phyloP scores from a whole-genome alignment of 2,113 vertebrate species.

The Scomber japonicus region DNA sequence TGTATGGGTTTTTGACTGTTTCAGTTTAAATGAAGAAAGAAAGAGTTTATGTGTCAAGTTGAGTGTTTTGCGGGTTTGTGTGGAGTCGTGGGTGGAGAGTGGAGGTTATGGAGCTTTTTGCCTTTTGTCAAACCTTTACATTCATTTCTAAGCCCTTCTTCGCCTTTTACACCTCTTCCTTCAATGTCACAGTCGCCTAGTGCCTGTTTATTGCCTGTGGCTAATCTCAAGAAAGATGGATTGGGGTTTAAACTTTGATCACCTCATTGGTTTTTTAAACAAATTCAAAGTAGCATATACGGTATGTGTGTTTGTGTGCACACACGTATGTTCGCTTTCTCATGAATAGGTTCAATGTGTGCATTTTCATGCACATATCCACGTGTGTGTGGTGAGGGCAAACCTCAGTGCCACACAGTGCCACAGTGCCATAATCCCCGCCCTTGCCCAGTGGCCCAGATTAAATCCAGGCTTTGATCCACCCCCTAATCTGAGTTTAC shows the following conservation, averaged over 20 bases:
- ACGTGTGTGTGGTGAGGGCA: slow-evolving; percentile 71
- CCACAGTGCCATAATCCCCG: slow-evolving; percentile 81
- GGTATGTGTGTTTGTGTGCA: slow-evolving; percentile 1
- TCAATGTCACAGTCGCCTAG: slow-evolving; percentile 65
- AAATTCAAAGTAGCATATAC: slow-evolving; percentile 35
- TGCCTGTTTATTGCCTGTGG: slow-evolving; percentile 66
- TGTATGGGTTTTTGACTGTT: slow-evolving; percentile 36
- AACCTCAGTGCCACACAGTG: slow-evolving; percentile 75
- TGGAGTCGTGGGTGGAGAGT: slow-evolving; percentile 68
- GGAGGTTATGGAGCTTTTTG: slow-evolving; percentile 81
- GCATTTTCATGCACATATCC: slow-evolving; percentile 41
- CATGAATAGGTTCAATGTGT: slow-evolving; percentile 38
- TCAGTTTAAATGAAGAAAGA: slow-evolving; percentile 45
- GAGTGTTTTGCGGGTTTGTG: slow-evolving; percentile 48
- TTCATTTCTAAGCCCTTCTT: slow-evolving; percentile 77
- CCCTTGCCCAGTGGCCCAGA: slow-evolving; percentile 86
- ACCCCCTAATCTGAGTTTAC: slow-evolving; percentile 88
- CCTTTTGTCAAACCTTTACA: slow-evolving; percentile 75
- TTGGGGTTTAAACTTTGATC: slow-evolving; percentile 69
- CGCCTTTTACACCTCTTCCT: slow-evolving; percentile 61
- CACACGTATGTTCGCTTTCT: slow-evolving; percentile 24
- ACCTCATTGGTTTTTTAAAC: slow-evolving; percentile 46
- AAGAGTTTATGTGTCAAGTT: slow-evolving; percentile 53
- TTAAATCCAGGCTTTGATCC: slow-evolving; percentile 87
- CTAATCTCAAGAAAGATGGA: slow-evolving; percentile 56